These are phyloP conservation scores for Caligus rogercresseyi DNA, from an alignment of 1,140 invertebrate species.

Conservation along the genomic window DNA sequence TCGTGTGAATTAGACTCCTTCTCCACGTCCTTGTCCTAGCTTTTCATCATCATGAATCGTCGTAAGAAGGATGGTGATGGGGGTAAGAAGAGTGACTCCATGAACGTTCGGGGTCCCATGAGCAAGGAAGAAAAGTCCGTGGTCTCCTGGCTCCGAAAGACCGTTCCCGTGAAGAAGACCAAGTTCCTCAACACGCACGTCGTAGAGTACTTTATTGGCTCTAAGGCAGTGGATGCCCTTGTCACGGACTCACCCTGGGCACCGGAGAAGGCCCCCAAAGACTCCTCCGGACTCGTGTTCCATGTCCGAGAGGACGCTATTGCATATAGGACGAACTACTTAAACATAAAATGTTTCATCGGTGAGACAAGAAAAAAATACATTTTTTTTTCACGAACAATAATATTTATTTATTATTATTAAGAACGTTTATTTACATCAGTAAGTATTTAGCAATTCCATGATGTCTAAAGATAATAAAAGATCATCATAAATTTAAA, in stretches of 20 bases:
- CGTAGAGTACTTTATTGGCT: slow-evolving; percentile 32
- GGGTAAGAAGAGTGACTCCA: neutral
- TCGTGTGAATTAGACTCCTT: too few species aligned
- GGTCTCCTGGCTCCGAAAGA: slow-evolving; percentile 80
- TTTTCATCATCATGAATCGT: too few species aligned
- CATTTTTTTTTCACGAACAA: too few species aligned
- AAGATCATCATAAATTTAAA: too few species aligned
- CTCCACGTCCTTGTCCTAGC: too few species aligned
- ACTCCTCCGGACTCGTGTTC: slow-evolving; percentile 54
- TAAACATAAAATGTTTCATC: slow-evolving; percentile 81
- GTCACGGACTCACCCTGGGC: slow-evolving; percentile 73
- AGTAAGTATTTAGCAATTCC: too few species aligned
- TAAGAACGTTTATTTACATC: too few species aligned
- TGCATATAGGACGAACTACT: slow-evolving; percentile 61
- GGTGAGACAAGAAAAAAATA: too few species aligned
- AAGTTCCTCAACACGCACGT: slow-evolving; percentile 90
- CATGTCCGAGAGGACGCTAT: slow-evolving; percentile 56
- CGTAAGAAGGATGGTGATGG: slow-evolving; percentile 27
- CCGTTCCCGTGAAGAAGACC: slow-evolving; percentile 80
- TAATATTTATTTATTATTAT: too few species aligned
- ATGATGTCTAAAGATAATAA: too few species aligned
- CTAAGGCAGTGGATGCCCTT: slow-evolving; percentile 73
- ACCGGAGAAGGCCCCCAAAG: slow-evolving; percentile 32
- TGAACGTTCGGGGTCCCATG: slow-evolving; percentile 5
- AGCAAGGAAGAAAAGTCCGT: slow-evolving; percentile 76